phyloP scores from a whole-genome alignment of 2,888 invertebrate species.

The Aplocera efformata region DNA sequence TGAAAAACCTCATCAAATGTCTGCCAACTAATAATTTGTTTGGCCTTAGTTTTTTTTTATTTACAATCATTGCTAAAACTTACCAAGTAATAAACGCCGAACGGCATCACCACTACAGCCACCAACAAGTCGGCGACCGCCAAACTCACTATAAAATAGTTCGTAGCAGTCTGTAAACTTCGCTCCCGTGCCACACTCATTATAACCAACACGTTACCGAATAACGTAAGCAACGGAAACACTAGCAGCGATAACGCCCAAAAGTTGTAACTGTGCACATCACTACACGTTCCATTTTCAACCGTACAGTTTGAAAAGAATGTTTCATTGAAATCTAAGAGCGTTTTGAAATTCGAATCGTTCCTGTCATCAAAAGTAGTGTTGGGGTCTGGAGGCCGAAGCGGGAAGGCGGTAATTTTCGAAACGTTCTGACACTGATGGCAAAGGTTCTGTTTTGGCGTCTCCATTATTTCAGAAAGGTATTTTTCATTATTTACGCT shows the following conservation, averaged over 20 bases:
- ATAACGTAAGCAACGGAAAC: constrained; percentile 95
- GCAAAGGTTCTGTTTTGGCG: constrained; percentile 23
- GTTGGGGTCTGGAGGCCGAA: constrained; percentile 43
- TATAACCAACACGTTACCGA: constrained; percentile 98
- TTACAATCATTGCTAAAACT: constrained; percentile 68
- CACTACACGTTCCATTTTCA: constrained; percentile 61
- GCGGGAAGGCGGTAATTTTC: constrained; percentile 41
- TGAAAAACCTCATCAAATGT: too few relatives aligned
- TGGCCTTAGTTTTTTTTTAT: background rate
- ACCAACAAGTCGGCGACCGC: constrained; percentile 98
- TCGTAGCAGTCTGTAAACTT: constrained; percentile 96
- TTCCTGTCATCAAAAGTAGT: constrained; percentile 35
- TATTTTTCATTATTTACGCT: constrained; percentile 11
- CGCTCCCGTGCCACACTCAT: constrained; percentile 95
- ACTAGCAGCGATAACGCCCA: constrained; percentile 93
- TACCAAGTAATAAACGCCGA: constrained; percentile 99
- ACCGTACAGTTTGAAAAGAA: constrained; percentile 51
- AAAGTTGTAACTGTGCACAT: constrained; percentile 83
- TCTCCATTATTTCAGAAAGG: constrained; percentile 25
- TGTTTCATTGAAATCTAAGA: constrained; percentile 48
- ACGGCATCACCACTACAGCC: constrained; percentile 99
- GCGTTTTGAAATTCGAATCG: constrained; percentile 42
- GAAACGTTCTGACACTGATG: constrained; percentile 51
- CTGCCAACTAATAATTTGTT: too few relatives aligned
- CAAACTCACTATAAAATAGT: constrained; percentile 99